Conservation (phyloP, 2,888 invertebrate species). For the Pseudococcus viburni region DNA sequence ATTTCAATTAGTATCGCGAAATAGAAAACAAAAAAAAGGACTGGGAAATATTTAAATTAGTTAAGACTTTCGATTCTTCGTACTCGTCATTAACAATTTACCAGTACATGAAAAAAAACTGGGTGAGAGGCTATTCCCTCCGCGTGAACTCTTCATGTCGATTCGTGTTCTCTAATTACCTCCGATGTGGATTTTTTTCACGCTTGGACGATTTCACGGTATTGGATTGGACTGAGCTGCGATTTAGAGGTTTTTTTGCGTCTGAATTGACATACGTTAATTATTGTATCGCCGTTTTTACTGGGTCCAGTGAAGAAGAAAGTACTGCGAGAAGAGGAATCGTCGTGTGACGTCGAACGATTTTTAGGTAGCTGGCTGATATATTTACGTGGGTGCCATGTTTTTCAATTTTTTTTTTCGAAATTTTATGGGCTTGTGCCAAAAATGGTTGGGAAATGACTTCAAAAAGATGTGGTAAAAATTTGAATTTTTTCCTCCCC, state of each 20-base stretch:
- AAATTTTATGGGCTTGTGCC: too few relatives aligned
- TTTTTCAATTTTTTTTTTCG: too few relatives aligned
- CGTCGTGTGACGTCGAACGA: too few relatives aligned
- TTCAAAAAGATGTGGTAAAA: too few relatives aligned
- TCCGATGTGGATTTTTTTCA: background rate
- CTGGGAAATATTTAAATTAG: slow-evolving; percentile 3
- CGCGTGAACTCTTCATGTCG: background rate
- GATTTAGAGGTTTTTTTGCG: too few relatives aligned
- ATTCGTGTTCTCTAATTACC: background rate
- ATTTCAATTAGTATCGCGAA: slow-evolving; percentile 21
- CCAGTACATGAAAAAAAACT: background rate
- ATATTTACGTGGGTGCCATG: too few relatives aligned
- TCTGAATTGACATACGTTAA: too few relatives aligned
- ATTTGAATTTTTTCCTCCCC: too few relatives aligned
- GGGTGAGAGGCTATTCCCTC: background rate
- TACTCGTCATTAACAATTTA: slow-evolving; percentile 11
- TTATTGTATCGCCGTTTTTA: too few relatives aligned
- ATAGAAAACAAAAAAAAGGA: background rate
- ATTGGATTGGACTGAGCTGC: background rate
- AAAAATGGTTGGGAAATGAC: too few relatives aligned
- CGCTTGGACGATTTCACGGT: background rate
- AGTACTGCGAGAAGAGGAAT: too few relatives aligned
- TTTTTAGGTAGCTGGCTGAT: too few relatives aligned
- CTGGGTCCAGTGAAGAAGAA: background rate
- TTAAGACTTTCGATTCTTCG: background rate